Base-by-base conservation (phyloP, 2,113 vertebrate genomes). In the Osmerus eperlanus region DNA sequence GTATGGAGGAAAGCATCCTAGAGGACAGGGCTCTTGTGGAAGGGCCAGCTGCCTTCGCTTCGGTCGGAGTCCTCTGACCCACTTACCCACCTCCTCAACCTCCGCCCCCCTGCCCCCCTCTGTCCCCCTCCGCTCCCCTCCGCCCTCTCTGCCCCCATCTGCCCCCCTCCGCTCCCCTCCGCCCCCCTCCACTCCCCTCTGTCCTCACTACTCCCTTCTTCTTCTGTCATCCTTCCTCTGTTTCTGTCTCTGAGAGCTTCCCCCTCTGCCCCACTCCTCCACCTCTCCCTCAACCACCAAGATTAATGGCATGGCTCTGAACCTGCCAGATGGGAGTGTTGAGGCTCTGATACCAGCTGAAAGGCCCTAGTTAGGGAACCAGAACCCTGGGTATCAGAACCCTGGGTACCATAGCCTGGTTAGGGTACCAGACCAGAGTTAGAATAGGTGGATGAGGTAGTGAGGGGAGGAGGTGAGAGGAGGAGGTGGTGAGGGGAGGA, bases 11-110 rank as follows among this genome's bases (percentile, higher is more conserved):
- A 32, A 32, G 29, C 5, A 32, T 32, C 5, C 29, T 32, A 32
- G 29, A 32, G 29, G 29, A 32, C 3, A 32, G 29, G 29, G 5
- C 29, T 32, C 29, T 32, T 32, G 3, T 63, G 63, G 63, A 83
- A 79, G 71, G 87, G 89, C 86, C 90, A 92, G 85, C 86, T 91
- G 91, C 80, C 80, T 85, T 86, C 67, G 89, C 85, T 89, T 89
- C 89, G 89, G 90, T 93, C 90, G 67, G 87, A 79, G 85, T 86
- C 89, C 87, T 84, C 86, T 91, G 91, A 91, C 91, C 90, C 85
- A 91, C 78, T 92, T 92, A 84, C 74, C 69, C 83, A 86, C 85
- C 86, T 85, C 70, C 78, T 74, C 79, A 73, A 79, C 82, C 85
- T 78, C 82, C 85, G 80, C 75, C 66, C 23, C 23, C 23, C 23